Evolutionary conservation across 2,113 vertebrate species (phyloP).

Genomic region (Oceanodroma tethys): DNA sequence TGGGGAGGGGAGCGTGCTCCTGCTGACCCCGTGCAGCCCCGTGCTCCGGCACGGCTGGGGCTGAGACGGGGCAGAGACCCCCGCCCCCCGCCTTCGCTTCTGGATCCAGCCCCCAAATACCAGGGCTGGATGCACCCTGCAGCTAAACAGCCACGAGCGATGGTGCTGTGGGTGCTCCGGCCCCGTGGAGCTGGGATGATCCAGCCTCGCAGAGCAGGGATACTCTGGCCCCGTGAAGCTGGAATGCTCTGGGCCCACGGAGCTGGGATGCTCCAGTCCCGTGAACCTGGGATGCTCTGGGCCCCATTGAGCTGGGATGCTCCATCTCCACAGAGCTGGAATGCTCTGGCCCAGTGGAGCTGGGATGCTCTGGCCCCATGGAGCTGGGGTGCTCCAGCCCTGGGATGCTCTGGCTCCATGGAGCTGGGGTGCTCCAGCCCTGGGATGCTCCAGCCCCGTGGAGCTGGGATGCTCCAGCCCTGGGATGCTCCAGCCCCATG

Average conservation of each 20-base stretch:
- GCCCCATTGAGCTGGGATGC: too few relatives aligned
- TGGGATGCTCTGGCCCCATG: too few relatives aligned
- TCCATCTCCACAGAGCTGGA: too few relatives aligned
- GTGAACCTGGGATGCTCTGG: neutral
- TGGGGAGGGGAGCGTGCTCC: neutral
- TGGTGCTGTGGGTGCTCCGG: neutral
- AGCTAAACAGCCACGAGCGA: neutral
- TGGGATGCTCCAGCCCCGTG: too few relatives aligned
- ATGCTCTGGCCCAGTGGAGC: too few relatives aligned
- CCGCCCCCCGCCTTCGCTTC: neutral
- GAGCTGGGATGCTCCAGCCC: neutral
- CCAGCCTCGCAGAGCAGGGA: rapidly evolving
- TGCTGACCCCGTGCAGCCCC: rapidly evolving
- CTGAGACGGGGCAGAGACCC: neutral
- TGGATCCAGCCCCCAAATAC: neutral
- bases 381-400: neutral
- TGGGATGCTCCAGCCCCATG: too few relatives aligned
- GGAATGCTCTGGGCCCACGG: neutral
- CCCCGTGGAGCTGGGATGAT: neutral
- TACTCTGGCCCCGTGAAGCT: neutral
- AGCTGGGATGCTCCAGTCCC: neutral
- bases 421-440: neutral
- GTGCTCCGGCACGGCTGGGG: neutral
- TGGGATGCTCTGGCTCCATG: neutral
- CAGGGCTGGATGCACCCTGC: neutral